phyloP scores from a whole-genome alignment of 1,140 invertebrate genomes.

The Trichonephila clavata region DNA sequence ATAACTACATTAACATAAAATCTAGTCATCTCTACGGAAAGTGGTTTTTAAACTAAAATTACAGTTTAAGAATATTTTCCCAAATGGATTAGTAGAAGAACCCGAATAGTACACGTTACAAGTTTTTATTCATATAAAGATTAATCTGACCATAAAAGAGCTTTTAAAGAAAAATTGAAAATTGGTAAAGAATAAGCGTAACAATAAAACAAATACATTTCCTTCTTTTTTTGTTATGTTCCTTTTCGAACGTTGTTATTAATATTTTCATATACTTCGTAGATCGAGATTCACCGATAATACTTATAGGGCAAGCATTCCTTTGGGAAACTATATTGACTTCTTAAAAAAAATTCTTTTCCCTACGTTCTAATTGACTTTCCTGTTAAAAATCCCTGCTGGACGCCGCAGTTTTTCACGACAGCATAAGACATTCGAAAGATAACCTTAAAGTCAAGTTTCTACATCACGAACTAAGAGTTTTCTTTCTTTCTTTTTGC shows the following conservation, averaged over 20 bases:
- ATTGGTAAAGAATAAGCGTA: neutral
- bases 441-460: constrained; percentile 8
- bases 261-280: neutral
- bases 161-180: neutral
- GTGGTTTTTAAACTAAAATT: no score
- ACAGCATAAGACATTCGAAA: constrained; percentile 5
- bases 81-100: no score
- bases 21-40: no score
- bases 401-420: neutral
- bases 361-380: neutral
- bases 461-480: constrained; percentile 20
- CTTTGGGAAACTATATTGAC: neutral
- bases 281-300: neutral
- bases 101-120: no score
- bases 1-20: no score
- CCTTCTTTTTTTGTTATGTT: neutral
- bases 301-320: neutral
- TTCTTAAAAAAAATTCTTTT: neutral
- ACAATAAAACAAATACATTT: neutral
- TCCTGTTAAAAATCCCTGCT: constrained; percentile 21
- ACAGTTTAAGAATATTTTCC: no score
- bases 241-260: neutral
- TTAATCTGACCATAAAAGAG: neutral
- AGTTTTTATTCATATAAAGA: no score
- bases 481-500: constrained; percentile 12